Conservation (phyloP, 2,113 vertebrate genomes). For the Poicephalus meyeri region DNA sequence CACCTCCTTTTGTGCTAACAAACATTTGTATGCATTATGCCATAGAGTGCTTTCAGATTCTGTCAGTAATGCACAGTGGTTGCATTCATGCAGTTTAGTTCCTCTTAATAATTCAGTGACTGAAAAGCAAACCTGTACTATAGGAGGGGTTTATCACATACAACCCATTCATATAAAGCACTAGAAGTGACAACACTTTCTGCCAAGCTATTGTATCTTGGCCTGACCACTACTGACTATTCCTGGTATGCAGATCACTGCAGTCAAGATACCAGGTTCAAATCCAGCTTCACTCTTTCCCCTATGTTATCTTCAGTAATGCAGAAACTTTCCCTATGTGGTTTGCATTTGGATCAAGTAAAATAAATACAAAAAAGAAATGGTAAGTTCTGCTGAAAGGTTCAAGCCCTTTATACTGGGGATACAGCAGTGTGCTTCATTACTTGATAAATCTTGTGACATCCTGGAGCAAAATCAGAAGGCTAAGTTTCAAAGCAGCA, state of each 20-base stretch:
- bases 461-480: background rate
- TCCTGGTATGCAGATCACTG: background rate
- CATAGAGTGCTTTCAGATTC: background rate
- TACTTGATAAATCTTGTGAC: background rate
- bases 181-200: background rate
- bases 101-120: background rate
- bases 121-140: background rate
- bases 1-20: background rate
- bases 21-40: background rate
- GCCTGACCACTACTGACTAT: background rate
- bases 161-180: background rate
- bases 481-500: background rate
- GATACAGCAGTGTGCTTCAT: background rate
- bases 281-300: background rate
- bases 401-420: background rate
- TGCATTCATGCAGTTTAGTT: background rate
- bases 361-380: background rate
- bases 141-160: background rate
- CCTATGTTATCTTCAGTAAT: background rate
- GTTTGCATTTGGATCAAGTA: background rate
- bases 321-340: background rate
- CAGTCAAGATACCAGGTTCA: background rate
- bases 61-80: background rate
- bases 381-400: background rate
- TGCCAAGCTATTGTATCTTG: background rate